A percentile compares a stretch with the other conserved stretches of the same genome.
Conservation (phyloP, 2,888 invertebrate species). For the Strigamia crassipes region DNA sequence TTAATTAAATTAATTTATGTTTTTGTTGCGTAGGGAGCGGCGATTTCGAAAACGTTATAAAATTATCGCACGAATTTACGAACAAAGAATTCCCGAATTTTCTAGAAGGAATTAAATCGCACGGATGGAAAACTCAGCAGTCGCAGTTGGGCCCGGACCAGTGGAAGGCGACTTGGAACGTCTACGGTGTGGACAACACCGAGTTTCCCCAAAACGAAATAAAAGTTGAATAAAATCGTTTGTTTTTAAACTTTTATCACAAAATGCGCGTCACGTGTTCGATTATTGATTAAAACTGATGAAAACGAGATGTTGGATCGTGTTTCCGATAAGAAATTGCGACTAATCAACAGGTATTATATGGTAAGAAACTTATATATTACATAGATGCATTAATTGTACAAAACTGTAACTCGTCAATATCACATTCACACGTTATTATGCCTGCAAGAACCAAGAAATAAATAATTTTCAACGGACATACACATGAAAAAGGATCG, state of each 20-base stretch:
- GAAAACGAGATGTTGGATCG: background rate
- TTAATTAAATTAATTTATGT: background rate
- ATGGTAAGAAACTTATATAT: conserved; percentile 33
- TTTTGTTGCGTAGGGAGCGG: background rate
- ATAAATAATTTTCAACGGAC: conserved; percentile 37
- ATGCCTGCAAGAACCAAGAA: conserved; percentile 8
- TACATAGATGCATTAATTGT: conserved; percentile 38
- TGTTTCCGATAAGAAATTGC: too few relatives aligned
- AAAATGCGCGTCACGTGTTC: background rate
- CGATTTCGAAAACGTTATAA: background rate
- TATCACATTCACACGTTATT: conserved; percentile 39
- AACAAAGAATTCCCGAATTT: conserved; percentile 21
- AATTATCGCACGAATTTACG: background rate
- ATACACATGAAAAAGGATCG: conserved; percentile 1
- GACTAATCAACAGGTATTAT: background rate
- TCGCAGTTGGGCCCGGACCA: background rate
- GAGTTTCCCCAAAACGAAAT: background rate
- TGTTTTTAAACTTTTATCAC: background rate
- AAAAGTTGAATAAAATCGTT: background rate
- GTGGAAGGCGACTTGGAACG: conserved; percentile 32
- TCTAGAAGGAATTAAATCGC: background rate
- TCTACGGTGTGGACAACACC: background rate
- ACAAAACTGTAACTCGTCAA: conserved; percentile 32
- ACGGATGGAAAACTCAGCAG: conserved; percentile 9
- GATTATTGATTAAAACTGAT: background rate